phyloP scores from a whole-genome alignment of 2,113 vertebrate genomes.

The Myotis brandtii region DNA sequence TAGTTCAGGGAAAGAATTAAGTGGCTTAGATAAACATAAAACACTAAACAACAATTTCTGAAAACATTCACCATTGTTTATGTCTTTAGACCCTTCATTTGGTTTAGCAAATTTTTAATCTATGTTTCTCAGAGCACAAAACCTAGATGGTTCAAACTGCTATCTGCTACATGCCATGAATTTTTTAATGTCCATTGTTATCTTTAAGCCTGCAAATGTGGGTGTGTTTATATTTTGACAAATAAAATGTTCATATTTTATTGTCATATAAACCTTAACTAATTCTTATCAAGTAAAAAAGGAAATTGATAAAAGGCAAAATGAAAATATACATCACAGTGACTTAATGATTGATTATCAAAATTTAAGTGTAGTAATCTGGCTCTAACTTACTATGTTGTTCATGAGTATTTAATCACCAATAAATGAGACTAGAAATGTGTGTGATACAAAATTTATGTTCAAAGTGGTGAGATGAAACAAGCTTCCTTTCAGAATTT shows the following conservation, averaged over 20 bases:
- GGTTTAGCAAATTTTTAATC: not conserved
- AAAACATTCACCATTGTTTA: not conserved
- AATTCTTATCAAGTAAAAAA: not conserved
- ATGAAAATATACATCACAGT: not conserved
- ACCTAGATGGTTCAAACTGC: not conserved
- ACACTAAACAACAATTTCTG: not conserved
- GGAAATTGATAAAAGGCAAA: not conserved
- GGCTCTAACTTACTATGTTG: not conserved
- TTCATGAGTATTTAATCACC: not conserved
- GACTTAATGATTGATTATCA: not conserved
- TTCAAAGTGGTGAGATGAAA: not conserved
- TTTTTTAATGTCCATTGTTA: not conserved
- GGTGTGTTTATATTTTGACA: not conserved
- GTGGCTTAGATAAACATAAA: not conserved
- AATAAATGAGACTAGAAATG: not conserved
- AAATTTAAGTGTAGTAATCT: not conserved
- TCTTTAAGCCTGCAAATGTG: not conserved
- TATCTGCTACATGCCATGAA: not conserved
- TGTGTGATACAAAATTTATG: not conserved
- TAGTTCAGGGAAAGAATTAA: not conserved
- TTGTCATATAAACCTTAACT: not conserved
- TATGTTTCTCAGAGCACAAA: not conserved
- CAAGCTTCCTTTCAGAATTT: not conserved
- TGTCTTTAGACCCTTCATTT: not conserved
- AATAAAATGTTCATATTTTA: slow-evolving; percentile 23